phyloP scores from a whole-genome alignment of 2,888 invertebrate species.

The Phyto melanocephala region DNA sequence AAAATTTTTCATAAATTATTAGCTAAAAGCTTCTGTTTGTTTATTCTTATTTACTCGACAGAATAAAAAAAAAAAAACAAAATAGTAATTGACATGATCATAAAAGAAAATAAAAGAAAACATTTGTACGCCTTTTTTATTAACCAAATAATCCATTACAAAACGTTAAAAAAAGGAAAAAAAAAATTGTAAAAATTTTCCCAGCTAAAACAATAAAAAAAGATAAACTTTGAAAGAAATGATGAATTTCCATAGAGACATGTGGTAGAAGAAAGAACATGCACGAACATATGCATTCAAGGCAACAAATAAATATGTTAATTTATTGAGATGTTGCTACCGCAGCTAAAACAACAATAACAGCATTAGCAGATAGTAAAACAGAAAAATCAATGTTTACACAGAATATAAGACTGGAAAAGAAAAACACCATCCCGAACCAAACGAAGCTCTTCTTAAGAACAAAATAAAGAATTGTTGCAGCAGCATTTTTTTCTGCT shows the following conservation, averaged over 20 bases:
- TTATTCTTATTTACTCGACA: not conserved
- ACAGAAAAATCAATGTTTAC: conserved; percentile 48
- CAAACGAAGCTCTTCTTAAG: too few relatives aligned
- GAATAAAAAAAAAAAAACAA: too few relatives aligned
- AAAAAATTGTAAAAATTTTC: conserved; percentile 15
- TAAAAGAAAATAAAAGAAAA: conserved; percentile 36
- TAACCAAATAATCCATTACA: conserved; percentile 1
- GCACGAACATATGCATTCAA: too few relatives aligned
- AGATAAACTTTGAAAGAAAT: conserved; percentile 3
- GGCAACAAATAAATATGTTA: not conserved
- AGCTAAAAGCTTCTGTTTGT: not conserved
- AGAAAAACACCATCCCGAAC: too few relatives aligned
- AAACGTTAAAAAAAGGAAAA: not conserved
- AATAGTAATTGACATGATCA: conserved; percentile 14
- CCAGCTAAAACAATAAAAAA: not conserved
- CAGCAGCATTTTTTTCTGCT: not conserved
- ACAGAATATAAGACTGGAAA: not conserved
- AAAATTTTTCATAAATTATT: too few relatives aligned
- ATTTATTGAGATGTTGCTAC: not conserved
- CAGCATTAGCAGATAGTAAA: conserved; percentile 7
- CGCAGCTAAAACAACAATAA: conserved; percentile 29
- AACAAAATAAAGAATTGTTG: not conserved
- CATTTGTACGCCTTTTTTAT: conserved; percentile 41
- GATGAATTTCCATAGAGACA: conserved; percentile 19
- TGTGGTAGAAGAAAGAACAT: not conserved